Percentiles rank a stretch among this genome's conserved stretches.
Conservation (phyloP, 2,888 invertebrate genomes). For the Ophioninae sp. region DNA sequence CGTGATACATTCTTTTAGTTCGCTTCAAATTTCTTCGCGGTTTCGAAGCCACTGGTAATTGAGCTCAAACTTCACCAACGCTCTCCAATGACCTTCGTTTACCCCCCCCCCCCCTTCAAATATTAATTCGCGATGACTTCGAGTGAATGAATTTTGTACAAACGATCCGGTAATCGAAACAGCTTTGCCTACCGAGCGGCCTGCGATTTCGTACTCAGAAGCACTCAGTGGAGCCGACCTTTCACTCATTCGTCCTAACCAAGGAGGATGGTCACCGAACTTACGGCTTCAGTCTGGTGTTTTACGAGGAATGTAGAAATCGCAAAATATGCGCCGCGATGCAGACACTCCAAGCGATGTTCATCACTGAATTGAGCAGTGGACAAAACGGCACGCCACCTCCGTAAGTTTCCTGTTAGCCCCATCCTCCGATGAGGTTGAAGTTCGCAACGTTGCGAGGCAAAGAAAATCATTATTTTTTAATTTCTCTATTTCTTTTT, state of each 20-base stretch:
- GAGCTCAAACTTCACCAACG: too few relatives aligned
- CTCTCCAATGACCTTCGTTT: too few relatives aligned
- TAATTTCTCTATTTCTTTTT: too few relatives aligned
- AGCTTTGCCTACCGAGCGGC: conserved; percentile 98
- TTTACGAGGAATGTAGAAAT: conserved; percentile 97
- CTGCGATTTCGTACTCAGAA: conserved; percentile 97
- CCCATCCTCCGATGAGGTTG: too few relatives aligned
- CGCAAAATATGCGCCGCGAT: conserved; percentile 96
- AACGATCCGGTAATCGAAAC: background rate
- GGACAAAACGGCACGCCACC: conserved; percentile 83
- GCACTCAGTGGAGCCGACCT: conserved; percentile 91
- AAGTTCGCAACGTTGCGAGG: too few relatives aligned
- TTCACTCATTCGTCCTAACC: conserved; percentile 98
- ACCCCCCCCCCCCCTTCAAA: too few relatives aligned
- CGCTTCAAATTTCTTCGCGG: too few relatives aligned
- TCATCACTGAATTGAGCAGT: conserved; percentile 93
- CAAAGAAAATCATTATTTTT: too few relatives aligned
- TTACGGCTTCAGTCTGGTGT: conserved; percentile 96
- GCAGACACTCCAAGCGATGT: conserved; percentile 97
- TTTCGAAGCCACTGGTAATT: too few relatives aligned
- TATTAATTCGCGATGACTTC: too few relatives aligned
- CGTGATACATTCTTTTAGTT: too few relatives aligned
- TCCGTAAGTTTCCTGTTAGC: conserved; percentile 72
- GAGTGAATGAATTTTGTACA: background rate
- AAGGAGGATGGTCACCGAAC: conserved; percentile 97